These are phyloP conservation scores for Xyliphius kryptos DNA, from an alignment of 2,113 vertebrate genomes.

Conservation along the genomic window DNA sequence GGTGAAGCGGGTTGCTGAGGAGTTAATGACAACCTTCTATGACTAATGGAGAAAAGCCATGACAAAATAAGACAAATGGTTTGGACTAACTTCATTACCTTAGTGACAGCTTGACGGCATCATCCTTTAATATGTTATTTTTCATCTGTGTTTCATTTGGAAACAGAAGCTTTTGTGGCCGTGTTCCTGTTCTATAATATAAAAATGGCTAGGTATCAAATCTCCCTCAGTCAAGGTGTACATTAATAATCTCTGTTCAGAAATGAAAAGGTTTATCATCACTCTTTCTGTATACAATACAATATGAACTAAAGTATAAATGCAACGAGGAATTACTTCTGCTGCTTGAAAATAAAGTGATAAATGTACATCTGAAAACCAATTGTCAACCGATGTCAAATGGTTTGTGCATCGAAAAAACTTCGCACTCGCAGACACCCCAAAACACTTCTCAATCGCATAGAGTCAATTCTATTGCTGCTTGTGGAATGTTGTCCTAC, in stretches of 20 bases:
- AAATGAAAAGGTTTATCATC: too few relatives aligned
- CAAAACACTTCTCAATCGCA: too few relatives aligned
- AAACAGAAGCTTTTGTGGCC: conserved; percentile 50
- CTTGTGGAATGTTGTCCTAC: too few relatives aligned
- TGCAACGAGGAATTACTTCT: too few relatives aligned
- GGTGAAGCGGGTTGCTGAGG: conserved; percentile 62
- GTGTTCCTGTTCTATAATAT: conserved; percentile 50
- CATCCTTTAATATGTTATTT: conserved; percentile 66
- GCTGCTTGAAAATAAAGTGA: too few relatives aligned
- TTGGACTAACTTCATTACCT: conserved; percentile 72
- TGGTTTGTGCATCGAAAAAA: too few relatives aligned
- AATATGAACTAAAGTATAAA: too few relatives aligned
- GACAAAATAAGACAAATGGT: conserved; percentile 75
- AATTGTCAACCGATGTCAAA: too few relatives aligned
- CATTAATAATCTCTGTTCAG: conserved; percentile 41
- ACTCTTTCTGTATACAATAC: too few relatives aligned
- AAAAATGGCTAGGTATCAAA: conserved; percentile 50
- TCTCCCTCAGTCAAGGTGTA: conserved; percentile 45
- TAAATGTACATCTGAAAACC: too few relatives aligned
- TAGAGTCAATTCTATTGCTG: too few relatives aligned
- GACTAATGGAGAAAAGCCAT: conserved; percentile 68
- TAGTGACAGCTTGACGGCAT: conserved; percentile 65
- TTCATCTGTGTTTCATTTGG: conserved; percentile 66
- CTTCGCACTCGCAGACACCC: too few relatives aligned
- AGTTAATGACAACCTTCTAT: conserved; percentile 63